Evolutionary conservation across 2,888 invertebrate genomes (phyloP).

Genomic region (Zeuzera pyrina): DNA sequence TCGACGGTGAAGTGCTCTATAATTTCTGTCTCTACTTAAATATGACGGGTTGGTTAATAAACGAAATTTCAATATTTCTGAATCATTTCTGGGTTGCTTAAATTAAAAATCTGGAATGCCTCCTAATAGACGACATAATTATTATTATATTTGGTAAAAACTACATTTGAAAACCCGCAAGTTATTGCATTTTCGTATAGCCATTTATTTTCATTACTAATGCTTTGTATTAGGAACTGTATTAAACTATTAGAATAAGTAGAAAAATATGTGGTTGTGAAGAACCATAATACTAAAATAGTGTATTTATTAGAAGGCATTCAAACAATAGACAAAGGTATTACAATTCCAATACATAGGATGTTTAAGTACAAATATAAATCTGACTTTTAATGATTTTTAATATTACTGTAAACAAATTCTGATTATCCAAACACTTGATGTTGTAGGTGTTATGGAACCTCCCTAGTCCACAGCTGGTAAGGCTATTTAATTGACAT

Average conservation of each 20-base stretch:
- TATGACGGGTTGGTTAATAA: too few species aligned
- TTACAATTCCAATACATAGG: slow-evolving; percentile 50
- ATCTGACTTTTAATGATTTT: slow-evolving; percentile 21
- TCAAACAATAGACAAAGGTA: slow-evolving; percentile 35
- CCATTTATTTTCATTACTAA: slow-evolving; percentile 41
- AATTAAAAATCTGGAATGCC: too few species aligned
- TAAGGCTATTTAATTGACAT: slow-evolving; percentile 67
- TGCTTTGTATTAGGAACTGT: slow-evolving; percentile 58
- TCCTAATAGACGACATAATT: too few species aligned
- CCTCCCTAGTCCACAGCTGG: slow-evolving; percentile 45
- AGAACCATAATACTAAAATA: slow-evolving; percentile 3
- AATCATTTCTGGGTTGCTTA: too few species aligned
- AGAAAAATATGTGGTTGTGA: slow-evolving; percentile 16
- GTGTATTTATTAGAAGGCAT: slow-evolving; percentile 36
- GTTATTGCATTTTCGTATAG: slow-evolving; percentile 40
- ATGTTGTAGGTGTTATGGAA: slow-evolving; percentile 34
- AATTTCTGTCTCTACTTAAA: too few species aligned
- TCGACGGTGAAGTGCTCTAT: too few species aligned
- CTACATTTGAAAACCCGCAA: slow-evolving; percentile 34
- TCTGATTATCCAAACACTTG: slow-evolving; percentile 45
- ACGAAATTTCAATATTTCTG: too few species aligned
- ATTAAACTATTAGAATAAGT: slow-evolving; percentile 48
- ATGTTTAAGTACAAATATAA: slow-evolving; percentile 45
- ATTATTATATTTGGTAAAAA: too few species aligned
- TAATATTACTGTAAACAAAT: slow-evolving; percentile 42